Conservation (phyloP, 2,888 invertebrate species). For the Hydrotaea diabolus region DNA sequence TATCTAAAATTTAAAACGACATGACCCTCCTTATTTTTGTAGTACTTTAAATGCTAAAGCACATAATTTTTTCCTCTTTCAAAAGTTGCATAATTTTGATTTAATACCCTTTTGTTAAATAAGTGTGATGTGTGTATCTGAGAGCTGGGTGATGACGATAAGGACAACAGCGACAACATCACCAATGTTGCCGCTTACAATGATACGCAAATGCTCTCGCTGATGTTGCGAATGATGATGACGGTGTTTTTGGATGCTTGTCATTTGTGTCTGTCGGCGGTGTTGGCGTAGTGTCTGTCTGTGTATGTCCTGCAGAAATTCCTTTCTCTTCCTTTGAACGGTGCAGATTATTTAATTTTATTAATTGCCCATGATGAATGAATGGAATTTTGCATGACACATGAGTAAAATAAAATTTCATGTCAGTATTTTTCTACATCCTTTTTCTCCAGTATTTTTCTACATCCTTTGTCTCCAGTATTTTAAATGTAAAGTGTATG, state of each 20-base stretch:
- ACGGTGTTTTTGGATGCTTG: neutral
- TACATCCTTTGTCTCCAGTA: slow-evolving; percentile 6
- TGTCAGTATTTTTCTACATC: slow-evolving; percentile 16
- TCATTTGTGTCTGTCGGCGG: neutral
- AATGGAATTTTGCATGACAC: slow-evolving; percentile 44
- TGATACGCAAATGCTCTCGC: neutral
- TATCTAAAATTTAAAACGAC: too few relatives aligned
- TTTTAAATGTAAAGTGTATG: slow-evolving; percentile 6
- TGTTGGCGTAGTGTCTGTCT: too few relatives aligned
- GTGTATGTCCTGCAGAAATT: slow-evolving; percentile 27
- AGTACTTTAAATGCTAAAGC: too few relatives aligned
- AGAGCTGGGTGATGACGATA: neutral
- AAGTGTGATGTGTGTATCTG: neutral
- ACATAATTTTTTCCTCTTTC: too few relatives aligned
- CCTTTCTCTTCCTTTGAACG: slow-evolving; percentile 11
- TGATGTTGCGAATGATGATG: slow-evolving; percentile 9
- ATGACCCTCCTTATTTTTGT: too few relatives aligned
- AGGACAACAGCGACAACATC: neutral
- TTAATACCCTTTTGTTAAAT: too few relatives aligned
- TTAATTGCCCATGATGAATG: slow-evolving; percentile 65
- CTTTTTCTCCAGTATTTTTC: slow-evolving; percentile 8
- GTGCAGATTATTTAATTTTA: slow-evolving; percentile 60
- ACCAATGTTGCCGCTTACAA: neutral
- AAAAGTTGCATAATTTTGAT: too few relatives aligned
- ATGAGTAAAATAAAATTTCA: slow-evolving; percentile 31